Percentiles rank a stretch among this genome's conserved stretches.
Conservation (phyloP, 2,113 vertebrate genomes). For the Clarias gariepinus region DNA sequence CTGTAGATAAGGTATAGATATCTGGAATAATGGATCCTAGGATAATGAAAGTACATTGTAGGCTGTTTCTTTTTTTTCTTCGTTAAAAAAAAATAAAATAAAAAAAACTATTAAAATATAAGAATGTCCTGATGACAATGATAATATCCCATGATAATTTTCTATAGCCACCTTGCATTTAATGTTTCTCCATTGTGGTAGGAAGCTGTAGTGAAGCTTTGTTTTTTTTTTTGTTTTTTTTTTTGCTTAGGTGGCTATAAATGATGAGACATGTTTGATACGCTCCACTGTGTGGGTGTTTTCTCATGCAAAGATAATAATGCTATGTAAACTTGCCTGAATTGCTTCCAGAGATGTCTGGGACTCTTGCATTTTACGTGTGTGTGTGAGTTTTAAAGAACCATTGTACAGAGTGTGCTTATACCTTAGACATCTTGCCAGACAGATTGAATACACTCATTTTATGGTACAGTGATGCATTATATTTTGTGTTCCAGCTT, state of each 20-base stretch:
- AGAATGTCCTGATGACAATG: neutral
- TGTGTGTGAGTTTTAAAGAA: neutral
- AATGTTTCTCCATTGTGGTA: neutral
- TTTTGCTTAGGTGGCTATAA: neutral
- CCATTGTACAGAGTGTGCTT: neutral
- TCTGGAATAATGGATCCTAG: slow-evolving; percentile 6
- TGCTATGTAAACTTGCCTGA: slow-evolving; percentile 22
- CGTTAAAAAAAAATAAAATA: neutral
- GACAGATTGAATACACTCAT: neutral
- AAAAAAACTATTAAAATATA: too few species aligned
- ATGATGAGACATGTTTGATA: neutral
- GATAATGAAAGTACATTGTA: neutral
- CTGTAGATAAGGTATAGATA: neutral
- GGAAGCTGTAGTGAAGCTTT: neutral
- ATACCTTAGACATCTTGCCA: slow-evolving; percentile 23
- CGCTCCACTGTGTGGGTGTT: neutral
- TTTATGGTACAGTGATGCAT: neutral
- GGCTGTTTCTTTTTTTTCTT: neutral
- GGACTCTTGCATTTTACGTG: neutral
- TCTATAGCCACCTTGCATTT: neutral
- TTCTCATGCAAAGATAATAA: slow-evolving; percentile 32
- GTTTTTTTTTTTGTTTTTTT: neutral
- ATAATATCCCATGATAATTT: neutral
- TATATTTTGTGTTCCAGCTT: slow-evolving; percentile 4
- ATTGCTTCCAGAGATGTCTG: slow-evolving; percentile 17